Evolutionary conservation across 2,113 vertebrate species (phyloP).

Genomic region (Psilopogon haemacephalus): DNA sequence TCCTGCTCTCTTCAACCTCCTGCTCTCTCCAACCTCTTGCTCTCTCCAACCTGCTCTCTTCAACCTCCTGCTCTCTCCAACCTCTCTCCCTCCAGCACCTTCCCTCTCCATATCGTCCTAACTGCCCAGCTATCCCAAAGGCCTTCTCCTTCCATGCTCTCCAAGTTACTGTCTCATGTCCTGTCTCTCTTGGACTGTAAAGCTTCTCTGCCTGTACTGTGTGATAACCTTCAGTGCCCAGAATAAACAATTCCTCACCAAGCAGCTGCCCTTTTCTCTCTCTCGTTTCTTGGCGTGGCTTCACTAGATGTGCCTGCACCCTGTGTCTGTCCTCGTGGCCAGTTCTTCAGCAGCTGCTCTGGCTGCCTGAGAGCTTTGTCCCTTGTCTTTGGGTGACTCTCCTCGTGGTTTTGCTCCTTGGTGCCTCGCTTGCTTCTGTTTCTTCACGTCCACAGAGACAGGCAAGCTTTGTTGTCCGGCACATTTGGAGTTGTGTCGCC

Average conservation of each 20-base stretch:
- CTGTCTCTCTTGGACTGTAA: constrained; percentile 10
- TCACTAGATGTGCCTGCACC: neutral
- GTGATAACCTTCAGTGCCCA: neutral
- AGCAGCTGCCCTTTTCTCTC: neutral
- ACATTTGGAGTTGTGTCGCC: neutral
- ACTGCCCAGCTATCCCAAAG: neutral
- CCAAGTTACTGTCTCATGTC: neutral
- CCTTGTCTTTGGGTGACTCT: neutral
- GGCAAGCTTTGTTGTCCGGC: neutral
- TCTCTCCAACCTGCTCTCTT: no score
- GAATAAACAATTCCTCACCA: constrained; percentile 42
- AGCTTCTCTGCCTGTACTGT: neutral
- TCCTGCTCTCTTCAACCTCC: no score
- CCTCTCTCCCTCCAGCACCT: neutral
- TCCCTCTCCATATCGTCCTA: neutral
- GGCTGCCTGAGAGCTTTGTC: neutral
- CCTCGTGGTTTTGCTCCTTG: neutral
- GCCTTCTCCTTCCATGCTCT: neutral
- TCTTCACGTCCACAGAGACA: neutral
- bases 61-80: no score
- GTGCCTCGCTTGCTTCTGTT: neutral
- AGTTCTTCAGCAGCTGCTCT: neutral
- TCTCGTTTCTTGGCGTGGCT: constrained; percentile 14
- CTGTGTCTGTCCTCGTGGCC: neutral
- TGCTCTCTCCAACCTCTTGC: no score